phyloP scores from a whole-genome alignment of 2,888 invertebrate species.

The Ormia ochracea region DNA sequence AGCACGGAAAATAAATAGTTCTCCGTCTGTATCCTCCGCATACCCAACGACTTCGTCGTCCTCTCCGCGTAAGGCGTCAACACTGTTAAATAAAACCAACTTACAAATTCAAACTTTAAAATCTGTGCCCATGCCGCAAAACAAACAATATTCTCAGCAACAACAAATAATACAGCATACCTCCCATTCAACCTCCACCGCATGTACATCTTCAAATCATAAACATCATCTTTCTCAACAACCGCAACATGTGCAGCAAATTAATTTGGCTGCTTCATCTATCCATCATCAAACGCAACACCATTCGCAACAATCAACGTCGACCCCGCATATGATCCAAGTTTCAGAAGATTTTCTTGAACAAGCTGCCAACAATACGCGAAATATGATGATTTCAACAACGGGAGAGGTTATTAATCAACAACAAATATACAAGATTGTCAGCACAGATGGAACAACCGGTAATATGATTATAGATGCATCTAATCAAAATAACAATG shows the following conservation, averaged over 20 bases:
- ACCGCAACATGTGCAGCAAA: slow-evolving; percentile 65
- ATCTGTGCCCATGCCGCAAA: slow-evolving; percentile 62
- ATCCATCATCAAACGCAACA: slow-evolving; percentile 47
- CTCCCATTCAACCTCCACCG: slow-evolving; percentile 42
- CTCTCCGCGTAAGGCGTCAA: slow-evolving; percentile 61
- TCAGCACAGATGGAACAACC: slow-evolving; percentile 74
- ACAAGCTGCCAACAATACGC: slow-evolving; percentile 59
- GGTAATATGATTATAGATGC: slow-evolving; percentile 74
- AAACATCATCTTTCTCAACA: slow-evolving; percentile 59
- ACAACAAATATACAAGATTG: slow-evolving; percentile 76
- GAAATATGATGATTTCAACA: slow-evolving; percentile 67
- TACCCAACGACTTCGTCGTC: slow-evolving; percentile 64
- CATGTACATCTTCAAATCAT: slow-evolving; percentile 47
- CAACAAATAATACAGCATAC: slow-evolving; percentile 63
- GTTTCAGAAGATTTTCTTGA: slow-evolving; percentile 71
- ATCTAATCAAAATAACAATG: slow-evolving; percentile 35
- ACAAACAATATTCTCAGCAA: slow-evolving; percentile 61
- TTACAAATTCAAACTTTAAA: slow-evolving; percentile 38
- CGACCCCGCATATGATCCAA: slow-evolving; percentile 69
- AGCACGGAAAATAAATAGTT: slow-evolving; percentile 44
- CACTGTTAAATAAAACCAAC: slow-evolving; percentile 46
- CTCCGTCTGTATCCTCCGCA: slow-evolving; percentile 63
- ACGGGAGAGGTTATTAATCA: slow-evolving; percentile 72
- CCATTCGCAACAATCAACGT: slow-evolving; percentile 64
- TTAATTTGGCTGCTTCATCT: slow-evolving; percentile 54